Evolutionary conservation across 2,888 invertebrate genomes (phyloP), one percentile per base, ranked within the genome.

Genomic region (Amphiduros pacificus): DNA sequence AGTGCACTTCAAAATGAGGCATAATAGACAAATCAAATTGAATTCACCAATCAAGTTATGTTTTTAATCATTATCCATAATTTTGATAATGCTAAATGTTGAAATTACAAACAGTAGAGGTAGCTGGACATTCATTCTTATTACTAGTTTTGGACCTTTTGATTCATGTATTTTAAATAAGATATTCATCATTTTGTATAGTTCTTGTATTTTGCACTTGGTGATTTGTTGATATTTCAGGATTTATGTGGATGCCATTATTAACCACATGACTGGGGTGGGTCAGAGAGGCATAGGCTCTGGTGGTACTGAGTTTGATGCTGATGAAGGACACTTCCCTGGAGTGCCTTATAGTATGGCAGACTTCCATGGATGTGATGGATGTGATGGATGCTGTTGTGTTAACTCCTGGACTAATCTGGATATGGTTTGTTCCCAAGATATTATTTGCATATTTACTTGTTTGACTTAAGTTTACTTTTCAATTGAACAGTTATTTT

Each of bases 241-340:
- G 62, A 90, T 93, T 72, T 90, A 89, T 78, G 89, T 88, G 0
- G 91, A 92, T 74, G 86, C 88, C 0, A 86, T 94, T 20, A 85
- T 93, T 64, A 94, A 94, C 81, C 93, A 94, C 80, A 93, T 94
- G 93, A 87, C 89, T 0, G 87, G 85, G 0, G 87, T 89, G 0
- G 88, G 85, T 0, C 83, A 89, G 0, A 87, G 85, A 0, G 74
- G 82, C 9, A 83, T 83, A 0, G 91, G 91, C 1, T 89, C 89
- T 0, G 89, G 85, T 2, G 88, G 89, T 29, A 63, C 70, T 63
- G 62, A 61, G 32, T 83, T 75, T 65, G 74, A 80, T 55, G 73
- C 74, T 14, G 66, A 63, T 14, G 32, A 74, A 1, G 41, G 41
- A 24, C 22, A 50, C 27, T 83, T 80, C 69, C 79, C 83, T 3